Conservation (phyloP, 2,113 vertebrate genomes). For the Toxotes jaculatrix region DNA sequence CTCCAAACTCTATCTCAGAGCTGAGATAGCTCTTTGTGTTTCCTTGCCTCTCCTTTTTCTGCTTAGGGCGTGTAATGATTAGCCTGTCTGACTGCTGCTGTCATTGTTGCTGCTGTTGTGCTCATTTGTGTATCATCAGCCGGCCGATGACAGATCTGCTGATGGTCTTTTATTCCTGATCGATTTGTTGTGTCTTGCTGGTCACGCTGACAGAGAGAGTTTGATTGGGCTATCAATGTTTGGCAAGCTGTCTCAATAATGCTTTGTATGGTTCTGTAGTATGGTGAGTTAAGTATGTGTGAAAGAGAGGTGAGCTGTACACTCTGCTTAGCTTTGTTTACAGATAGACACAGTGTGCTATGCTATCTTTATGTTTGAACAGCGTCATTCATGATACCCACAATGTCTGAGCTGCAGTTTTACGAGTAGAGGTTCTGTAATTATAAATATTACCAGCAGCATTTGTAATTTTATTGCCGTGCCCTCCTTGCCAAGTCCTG, state of each 20-base stretch:
- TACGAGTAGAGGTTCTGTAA: background rate
- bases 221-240: constrained; percentile 38
- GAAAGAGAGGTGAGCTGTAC: background rate
- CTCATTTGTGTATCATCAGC: constrained; percentile 49
- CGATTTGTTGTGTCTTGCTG: constrained; percentile 61
- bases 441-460: constrained; percentile 27
- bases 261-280: constrained; percentile 21
- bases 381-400: background rate
- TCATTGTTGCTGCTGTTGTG: constrained; percentile 36
- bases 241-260: constrained; percentile 11
- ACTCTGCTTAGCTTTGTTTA: background rate
- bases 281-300: background rate
- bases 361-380: background rate
- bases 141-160: constrained; percentile 53
- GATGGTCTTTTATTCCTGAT: constrained; percentile 64
- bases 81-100: constrained; percentile 30
- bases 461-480: constrained; percentile 30
- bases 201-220: constrained; percentile 30
- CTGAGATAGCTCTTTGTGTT: constrained; percentile 3
- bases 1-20: constrained; percentile 31
- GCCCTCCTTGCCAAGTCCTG: constrained; percentile 12
- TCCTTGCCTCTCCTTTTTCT: constrained; percentile 23
- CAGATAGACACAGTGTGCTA: background rate
- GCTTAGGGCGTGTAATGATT: constrained; percentile 42
- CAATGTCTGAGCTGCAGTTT: background rate